Conservation (phyloP, 35 echinoderm and acorn worm species). For the Nesometra sesokonis region DNA sequence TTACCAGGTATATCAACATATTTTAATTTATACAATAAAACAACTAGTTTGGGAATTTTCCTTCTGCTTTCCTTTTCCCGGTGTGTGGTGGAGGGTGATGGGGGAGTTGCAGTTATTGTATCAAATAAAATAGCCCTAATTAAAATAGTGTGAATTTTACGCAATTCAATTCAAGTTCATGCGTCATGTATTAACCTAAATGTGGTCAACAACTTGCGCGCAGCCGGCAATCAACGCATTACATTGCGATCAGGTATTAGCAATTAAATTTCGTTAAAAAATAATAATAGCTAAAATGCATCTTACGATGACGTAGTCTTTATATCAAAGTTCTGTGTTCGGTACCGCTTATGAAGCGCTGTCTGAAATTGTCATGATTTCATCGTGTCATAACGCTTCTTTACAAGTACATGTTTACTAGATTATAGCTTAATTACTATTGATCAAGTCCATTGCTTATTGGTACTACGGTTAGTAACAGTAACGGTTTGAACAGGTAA, state of each 20-base stretch:
- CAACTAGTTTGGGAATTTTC: no score
- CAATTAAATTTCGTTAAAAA: neutral
- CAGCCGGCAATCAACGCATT: neutral
- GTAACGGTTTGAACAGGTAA: neutral
- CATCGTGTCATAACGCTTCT: neutral
- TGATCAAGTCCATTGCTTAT: neutral
- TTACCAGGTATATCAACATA: no score
- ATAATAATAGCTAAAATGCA: neutral
- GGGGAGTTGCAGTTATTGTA: no score
- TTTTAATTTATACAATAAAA: no score
- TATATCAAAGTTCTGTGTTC: neutral
- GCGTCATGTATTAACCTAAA: neutral
- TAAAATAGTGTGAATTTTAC: no score
- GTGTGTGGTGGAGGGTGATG: no score
- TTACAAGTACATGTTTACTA: neutral
- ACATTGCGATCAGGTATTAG: neutral
- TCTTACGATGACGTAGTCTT: neutral
- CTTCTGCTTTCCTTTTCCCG: no score
- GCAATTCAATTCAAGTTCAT: neutral
- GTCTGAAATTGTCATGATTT: neutral
- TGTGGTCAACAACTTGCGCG: neutral
- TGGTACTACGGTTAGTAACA: neutral
- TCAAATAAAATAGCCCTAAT: no score
- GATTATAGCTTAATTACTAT: constrained; percentile 1
- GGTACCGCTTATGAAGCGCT: neutral